Conservation (phyloP, 92 coral and sea anemone species). For the Palythoa heliodiscus region DNA sequence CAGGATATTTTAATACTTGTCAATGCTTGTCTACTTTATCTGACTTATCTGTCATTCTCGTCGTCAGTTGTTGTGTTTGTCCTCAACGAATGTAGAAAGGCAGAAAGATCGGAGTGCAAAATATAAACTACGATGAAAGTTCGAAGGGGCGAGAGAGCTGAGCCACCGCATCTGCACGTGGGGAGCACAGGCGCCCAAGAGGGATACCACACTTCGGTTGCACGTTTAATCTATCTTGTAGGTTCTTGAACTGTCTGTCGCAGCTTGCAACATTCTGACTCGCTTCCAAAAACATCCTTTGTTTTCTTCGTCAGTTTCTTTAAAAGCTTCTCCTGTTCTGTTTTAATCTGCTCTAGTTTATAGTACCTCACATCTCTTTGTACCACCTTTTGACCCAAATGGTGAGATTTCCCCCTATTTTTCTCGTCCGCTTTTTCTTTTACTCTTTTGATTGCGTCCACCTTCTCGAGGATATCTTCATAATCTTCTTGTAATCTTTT, state of each 20-base stretch:
- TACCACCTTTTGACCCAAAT: neutral
- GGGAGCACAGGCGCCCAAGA: neutral
- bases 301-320: slow-evolving; percentile 49
- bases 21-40: neutral
- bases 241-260: slow-evolving; percentile 48
- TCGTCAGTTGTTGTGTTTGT: neutral
- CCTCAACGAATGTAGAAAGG: neutral
- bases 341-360: neutral
- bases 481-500: neutral
- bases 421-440: slow-evolving; percentile 2
- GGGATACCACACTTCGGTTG: slow-evolving; percentile 47
- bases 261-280: slow-evolving; percentile 41
- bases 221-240: slow-evolving; percentile 29
- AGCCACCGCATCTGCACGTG: neutral
- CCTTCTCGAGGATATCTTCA: neutral
- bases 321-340: neutral
- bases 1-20: neutral
- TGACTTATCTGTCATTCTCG: neutral
- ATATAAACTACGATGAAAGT: neutral
- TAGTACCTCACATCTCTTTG: slow-evolving; percentile 35
- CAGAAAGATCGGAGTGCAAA: neutral
- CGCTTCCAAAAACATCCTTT: slow-evolving; percentile 43
- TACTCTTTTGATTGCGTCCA: neutral
- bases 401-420: neutral
- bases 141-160: neutral